A percentile compares a stretch with the other conserved stretches of the same genome.
Evolutionary conservation across 92 coral and sea anemone species (phyloP).

Genomic region (Porites lobata): DNA sequence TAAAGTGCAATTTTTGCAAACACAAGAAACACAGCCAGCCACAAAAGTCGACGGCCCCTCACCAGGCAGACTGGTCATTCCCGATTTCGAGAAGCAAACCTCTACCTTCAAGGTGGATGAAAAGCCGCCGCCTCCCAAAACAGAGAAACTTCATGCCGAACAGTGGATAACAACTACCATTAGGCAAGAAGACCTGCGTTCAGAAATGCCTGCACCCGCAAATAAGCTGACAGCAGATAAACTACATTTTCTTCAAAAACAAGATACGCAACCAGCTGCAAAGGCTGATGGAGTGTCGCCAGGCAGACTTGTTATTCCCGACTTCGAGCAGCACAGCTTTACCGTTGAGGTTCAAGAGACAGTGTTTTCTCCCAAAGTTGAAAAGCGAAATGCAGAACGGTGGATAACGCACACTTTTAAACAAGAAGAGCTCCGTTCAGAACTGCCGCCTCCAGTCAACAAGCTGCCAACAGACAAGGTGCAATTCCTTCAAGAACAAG

Average conservation of each 20-base stretch:
- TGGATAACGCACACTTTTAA: background rate
- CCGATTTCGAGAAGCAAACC: background rate
- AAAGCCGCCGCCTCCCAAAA: background rate
- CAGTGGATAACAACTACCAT: background rate
- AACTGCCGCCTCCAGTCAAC: background rate
- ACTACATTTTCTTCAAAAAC: background rate
- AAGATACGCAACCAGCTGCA: background rate
- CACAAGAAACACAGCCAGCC: background rate
- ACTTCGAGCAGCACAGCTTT: background rate
- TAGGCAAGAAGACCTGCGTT: background rate
- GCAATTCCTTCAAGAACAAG: conserved; percentile 4
- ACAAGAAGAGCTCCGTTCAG: conserved; percentile 6
- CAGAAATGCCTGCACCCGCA: background rate
- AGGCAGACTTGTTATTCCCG: background rate
- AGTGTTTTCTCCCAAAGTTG: background rate
- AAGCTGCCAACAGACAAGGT: background rate
- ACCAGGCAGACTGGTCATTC: background rate
- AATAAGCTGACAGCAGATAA: background rate
- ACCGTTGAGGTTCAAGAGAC: background rate
- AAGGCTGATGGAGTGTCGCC: background rate
- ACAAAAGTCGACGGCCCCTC: background rate
- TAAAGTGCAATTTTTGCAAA: background rate
- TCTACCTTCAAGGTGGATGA: background rate
- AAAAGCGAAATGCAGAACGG: background rate
- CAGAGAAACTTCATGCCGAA: background rate